Percentiles rank a stretch among this genome's conserved stretches.
These are phyloP conservation scores for Harlomillsia oculata DNA, from an alignment of 1,140 invertebrate genomes.

Conservation along the genomic window DNA sequence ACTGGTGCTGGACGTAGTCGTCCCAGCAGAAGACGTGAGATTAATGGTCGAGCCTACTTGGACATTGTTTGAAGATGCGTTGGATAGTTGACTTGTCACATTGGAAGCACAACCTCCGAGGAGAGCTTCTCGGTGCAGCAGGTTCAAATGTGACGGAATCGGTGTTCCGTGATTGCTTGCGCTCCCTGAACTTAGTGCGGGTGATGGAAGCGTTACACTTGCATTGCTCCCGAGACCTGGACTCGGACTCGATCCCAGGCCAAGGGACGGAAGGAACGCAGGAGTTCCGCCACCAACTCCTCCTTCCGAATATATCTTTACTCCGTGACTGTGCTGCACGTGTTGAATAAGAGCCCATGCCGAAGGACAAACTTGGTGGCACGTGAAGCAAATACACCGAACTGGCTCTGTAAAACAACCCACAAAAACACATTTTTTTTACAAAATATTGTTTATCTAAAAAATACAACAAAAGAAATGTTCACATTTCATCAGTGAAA, in stretches of 20 bases:
- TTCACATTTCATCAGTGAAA: not conserved
- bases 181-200: conserved; percentile 10
- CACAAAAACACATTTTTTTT: too few relatives aligned
- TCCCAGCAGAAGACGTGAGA: conserved; percentile 2
- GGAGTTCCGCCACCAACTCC: conserved; percentile 2
- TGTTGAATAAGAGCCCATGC: conserved; percentile 92
- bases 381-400: conserved; percentile 87
- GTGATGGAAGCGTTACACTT: not conserved
- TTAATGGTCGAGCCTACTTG: not conserved
- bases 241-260: not conserved
- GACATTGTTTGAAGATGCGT: too few relatives aligned
- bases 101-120: not conserved
- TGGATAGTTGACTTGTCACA: not conserved
- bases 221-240: not conserved
- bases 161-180: not conserved
- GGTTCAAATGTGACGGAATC: not conserved
- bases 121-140: not conserved
- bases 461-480: too few relatives aligned
- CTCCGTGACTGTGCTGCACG: conserved; percentile 83
- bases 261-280: not conserved
- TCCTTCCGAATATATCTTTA: conserved; percentile 76
- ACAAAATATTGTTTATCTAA: too few relatives aligned
- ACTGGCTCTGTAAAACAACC: conserved; percentile 74
- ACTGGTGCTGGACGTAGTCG: not conserved
- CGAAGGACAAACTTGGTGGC: conserved; percentile 76